phyloP scores from a whole-genome alignment of 2,113 vertebrate species.

The Suncus etruscus region DNA sequence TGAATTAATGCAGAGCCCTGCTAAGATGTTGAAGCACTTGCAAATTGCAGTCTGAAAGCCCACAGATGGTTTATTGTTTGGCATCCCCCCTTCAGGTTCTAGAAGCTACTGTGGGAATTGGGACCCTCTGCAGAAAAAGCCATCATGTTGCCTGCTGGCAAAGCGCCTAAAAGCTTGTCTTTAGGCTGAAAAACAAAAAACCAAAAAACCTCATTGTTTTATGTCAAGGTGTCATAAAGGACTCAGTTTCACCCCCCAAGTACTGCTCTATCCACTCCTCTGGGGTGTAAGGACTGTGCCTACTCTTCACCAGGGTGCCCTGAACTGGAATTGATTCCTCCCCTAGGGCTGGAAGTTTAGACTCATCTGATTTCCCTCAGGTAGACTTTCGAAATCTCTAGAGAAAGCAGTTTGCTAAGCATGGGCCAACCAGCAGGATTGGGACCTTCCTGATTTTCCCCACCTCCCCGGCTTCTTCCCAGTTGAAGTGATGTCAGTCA shows the following conservation, averaged over 20 bases:
- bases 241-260: not conserved
- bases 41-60: conserved; percentile 61
- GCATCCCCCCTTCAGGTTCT: conserved; percentile 50
- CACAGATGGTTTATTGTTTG: conserved; percentile 69
- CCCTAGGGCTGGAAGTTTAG: not conserved
- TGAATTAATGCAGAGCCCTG: conserved; percentile 26
- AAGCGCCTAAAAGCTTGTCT: conserved; percentile 38
- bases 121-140: conserved; percentile 34
- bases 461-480: too few species aligned
- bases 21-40: conserved; percentile 42
- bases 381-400: not conserved
- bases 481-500: not conserved
- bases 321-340: not conserved
- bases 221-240: conserved; percentile 50
- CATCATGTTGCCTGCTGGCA: conserved; percentile 52
- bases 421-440: not conserved
- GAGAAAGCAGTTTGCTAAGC: not conserved
- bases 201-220: conserved; percentile 45
- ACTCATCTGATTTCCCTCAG: not conserved
- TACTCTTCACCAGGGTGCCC: too few species aligned
- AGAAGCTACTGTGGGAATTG: conserved; percentile 21
- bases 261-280: not conserved
- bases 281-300: not conserved
- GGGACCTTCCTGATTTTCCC: not conserved
- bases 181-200: not conserved